Conservation (phyloP, 2,113 vertebrate genomes). For the Vidua macroura region DNA sequence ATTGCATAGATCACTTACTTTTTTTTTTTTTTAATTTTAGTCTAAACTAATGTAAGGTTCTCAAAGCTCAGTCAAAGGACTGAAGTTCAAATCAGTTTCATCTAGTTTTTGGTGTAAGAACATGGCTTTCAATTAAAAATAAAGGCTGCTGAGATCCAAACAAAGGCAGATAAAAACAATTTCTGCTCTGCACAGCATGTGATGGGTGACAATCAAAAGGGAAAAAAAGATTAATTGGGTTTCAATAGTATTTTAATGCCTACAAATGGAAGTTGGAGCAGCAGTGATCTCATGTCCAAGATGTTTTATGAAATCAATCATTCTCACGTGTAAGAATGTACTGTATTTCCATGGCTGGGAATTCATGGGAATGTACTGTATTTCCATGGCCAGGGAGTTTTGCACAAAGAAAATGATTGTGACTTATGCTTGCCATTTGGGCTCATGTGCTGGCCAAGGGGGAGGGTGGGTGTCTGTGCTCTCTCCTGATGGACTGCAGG, state of each 20-base stretch:
- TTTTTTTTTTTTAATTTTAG: not conserved
- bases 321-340: not conserved
- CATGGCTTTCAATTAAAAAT: not conserved
- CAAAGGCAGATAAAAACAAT: not conserved
- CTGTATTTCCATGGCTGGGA: not conserved
- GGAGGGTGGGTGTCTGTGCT: conserved; percentile 49
- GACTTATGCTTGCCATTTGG: conserved; percentile 58
- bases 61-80: not conserved
- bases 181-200: not conserved
- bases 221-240: not conserved
- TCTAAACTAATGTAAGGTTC: not conserved
- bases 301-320: not conserved
- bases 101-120: not conserved
- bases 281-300: not conserved
- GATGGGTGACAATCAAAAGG: not conserved
- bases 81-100: not conserved
- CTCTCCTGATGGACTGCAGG: conserved; percentile 56
- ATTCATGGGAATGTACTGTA: not conserved
- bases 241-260: not conserved
- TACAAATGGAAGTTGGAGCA: not conserved
- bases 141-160: not conserved
- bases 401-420: conserved; percentile 57
- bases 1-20: not conserved
- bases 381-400: not conserved
- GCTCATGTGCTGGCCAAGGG: conserved; percentile 25